phyloP scores from a whole-genome alignment of 2,888 invertebrate species.

The Ennomos erosarius region DNA sequence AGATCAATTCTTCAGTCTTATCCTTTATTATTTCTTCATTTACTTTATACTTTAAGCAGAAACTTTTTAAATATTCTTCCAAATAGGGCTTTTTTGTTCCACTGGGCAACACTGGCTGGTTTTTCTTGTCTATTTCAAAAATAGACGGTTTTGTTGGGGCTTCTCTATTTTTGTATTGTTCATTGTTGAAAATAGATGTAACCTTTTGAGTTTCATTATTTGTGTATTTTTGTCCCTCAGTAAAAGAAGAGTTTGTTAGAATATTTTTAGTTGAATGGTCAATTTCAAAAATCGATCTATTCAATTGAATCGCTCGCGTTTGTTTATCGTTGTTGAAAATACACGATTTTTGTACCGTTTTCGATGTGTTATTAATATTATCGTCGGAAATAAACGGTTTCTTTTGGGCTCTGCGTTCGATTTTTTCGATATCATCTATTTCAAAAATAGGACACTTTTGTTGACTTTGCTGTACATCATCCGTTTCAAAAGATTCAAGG shows the following conservation, averaged over 20 bases:
- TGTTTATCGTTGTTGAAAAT: not conserved
- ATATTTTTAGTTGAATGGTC: not conserved
- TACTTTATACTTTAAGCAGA: constrained; percentile 41
- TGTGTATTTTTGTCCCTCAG: not conserved
- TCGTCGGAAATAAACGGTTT: not conserved
- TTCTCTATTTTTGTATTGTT: not conserved
- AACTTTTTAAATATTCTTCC: constrained; percentile 43
- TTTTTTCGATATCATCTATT: constrained; percentile 10
- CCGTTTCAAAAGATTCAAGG: not conserved
- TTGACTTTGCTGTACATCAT: not conserved
- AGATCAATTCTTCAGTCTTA: constrained; percentile 60
- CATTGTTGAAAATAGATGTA: not conserved
- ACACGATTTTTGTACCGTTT: not conserved
- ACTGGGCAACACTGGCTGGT: not conserved
- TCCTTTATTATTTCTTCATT: constrained; percentile 45
- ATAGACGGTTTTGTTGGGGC: not conserved
- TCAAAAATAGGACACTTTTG: not conserved
- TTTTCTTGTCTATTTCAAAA: constrained; percentile 6
- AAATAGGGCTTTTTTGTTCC: constrained; percentile 13
- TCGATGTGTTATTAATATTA: not conserved
- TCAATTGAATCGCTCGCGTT: not conserved
- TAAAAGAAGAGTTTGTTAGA: not conserved
- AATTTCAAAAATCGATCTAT: constrained; percentile 11
- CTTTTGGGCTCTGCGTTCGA: not conserved
- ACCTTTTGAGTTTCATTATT: not conserved